Conservation (phyloP, 2,888 invertebrate genomes). For the Choreutis nemorana region DNA sequence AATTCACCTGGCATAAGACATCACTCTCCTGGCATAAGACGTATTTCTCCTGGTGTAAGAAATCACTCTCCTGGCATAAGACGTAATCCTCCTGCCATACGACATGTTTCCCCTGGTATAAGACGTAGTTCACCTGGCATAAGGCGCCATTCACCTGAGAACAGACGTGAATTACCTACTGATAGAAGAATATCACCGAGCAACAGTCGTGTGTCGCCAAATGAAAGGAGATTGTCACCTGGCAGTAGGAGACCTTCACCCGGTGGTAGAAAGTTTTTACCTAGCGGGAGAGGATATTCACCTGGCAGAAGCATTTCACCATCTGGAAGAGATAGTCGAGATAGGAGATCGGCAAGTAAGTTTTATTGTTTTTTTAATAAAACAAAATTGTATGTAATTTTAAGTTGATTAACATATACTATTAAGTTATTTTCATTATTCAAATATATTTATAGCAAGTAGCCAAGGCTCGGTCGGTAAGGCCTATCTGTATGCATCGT, state of each 20-base stretch:
- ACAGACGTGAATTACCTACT: constrained; percentile 8
- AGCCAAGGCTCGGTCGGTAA: no score
- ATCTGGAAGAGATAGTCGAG: no score
- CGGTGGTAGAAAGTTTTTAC: constrained; percentile 13
- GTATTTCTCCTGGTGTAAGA: constrained; percentile 1
- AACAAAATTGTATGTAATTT: no score
- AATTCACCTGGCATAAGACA: constrained; percentile 8
- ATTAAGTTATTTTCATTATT: not conserved
- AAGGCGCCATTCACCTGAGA: constrained; percentile 11
- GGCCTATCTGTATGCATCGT: no score
- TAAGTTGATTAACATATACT: not conserved
- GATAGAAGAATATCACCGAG: constrained; percentile 8
- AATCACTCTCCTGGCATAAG: constrained; percentile 17
- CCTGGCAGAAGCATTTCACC: constrained; percentile 13
- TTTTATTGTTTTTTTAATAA: not conserved
- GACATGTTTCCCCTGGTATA: constrained; percentile 14
- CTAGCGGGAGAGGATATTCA: constrained; percentile 14
- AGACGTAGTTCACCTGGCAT: constrained; percentile 15
- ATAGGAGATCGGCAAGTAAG: constrained; percentile 4
- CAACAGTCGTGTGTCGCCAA: constrained; percentile 5
- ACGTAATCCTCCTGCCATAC: constrained; percentile 13
- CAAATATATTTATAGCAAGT: not conserved
- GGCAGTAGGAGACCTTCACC: constrained; percentile 11
- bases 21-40: not conserved
- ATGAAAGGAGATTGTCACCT: constrained; percentile 1